A percentile compares a stretch with the other conserved stretches of the same genome.
Conservation (phyloP, 2,113 vertebrate genomes). For the Anser brachyrhynchus region DNA sequence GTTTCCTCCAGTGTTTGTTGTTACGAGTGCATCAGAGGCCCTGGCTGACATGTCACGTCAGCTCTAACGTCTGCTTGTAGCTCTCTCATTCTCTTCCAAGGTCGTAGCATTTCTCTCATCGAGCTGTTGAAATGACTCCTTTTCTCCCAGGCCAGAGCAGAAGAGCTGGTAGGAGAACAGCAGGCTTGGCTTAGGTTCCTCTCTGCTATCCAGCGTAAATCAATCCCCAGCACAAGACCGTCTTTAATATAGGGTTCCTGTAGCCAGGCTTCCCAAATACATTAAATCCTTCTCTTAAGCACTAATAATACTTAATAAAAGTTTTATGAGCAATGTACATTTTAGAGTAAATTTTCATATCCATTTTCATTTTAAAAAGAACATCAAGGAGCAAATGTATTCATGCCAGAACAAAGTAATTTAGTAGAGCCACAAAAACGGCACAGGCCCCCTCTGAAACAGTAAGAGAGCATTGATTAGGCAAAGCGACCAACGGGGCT, state of each 20-base stretch:
- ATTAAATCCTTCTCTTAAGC: slow-evolving; percentile 67
- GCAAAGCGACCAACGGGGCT: slow-evolving; percentile 46
- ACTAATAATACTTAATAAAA: slow-evolving; percentile 70
- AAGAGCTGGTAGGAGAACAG: background rate
- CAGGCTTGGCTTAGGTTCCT: background rate
- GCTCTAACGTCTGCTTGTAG: background rate
- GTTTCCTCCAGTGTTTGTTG: background rate
- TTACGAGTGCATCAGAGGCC: background rate
- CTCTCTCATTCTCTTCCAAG: background rate
- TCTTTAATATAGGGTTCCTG: slow-evolving; percentile 42
- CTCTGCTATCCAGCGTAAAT: slow-evolving; percentile 14
- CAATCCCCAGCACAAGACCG: background rate
- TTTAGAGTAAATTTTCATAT: slow-evolving; percentile 71
- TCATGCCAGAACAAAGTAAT: slow-evolving; percentile 61
- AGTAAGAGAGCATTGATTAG: slow-evolving; percentile 26
- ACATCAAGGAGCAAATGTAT: slow-evolving; percentile 61
- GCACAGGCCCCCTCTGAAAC: slow-evolving; percentile 32
- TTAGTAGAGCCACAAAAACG: slow-evolving; percentile 59
- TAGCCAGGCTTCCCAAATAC: slow-evolving; percentile 62
- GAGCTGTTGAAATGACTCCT: background rate
- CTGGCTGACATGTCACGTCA: background rate
- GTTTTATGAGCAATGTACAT: slow-evolving; percentile 70
- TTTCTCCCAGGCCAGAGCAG: background rate
- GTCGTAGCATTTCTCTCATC: too few species aligned
- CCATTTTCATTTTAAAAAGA: slow-evolving; percentile 63